These are phyloP conservation scores for Cirrhinus molitorella DNA, from an alignment of 2,797 vertebrate genomes.

Conservation along the genomic window DNA sequence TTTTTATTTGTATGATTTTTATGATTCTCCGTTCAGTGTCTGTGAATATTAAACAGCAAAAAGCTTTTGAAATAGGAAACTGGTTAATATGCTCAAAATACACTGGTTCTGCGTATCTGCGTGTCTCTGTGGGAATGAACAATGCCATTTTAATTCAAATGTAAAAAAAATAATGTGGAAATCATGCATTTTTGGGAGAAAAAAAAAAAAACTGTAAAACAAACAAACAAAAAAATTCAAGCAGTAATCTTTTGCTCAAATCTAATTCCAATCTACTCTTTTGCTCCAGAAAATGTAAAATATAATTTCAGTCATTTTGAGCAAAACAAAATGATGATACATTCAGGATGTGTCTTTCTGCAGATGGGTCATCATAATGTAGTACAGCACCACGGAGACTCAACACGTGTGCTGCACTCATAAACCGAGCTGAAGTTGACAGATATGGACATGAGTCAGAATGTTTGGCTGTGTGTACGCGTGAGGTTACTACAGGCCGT, in stretches of 20 bases:
- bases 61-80: neutral
- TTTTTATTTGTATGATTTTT: no score
- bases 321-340: neutral
- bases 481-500: constrained; percentile 55
- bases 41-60: no score
- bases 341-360: neutral
- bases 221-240: no score
- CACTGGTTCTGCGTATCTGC: neutral
- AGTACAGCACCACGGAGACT: constrained; percentile 14
- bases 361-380: constrained; percentile 23
- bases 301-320: neutral
- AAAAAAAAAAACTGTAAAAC: neutral
- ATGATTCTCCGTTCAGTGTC: no score
- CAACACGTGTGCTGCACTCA: neutral
- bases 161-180: neutral
- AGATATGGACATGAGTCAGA: constrained; percentile 45
- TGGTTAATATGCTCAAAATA: neutral
- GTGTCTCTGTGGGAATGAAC: neutral
- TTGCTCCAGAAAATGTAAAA: neutral
- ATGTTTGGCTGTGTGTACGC: constrained; percentile 27
- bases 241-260: no score
- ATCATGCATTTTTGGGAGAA: neutral
- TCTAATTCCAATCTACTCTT: no score
- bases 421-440: constrained; percentile 3
- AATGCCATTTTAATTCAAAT: neutral